These are phyloP conservation scores for Mesocricetus auratus DNA, from an alignment of 2,113 vertebrate species.

Conservation along the genomic window DNA sequence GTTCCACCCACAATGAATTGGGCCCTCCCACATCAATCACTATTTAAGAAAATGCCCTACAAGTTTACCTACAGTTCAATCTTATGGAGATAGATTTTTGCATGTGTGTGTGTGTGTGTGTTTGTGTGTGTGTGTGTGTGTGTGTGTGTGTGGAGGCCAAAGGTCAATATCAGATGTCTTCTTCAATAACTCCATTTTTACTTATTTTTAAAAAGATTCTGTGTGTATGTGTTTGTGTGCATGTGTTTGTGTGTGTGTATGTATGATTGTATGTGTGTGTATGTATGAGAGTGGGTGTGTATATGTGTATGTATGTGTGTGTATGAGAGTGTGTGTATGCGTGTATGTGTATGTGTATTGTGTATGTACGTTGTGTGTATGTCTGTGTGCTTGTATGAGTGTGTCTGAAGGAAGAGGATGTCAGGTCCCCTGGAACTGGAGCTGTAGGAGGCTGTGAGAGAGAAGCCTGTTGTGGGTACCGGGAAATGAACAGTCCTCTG, in stretches of 20 bases:
- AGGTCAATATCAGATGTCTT: background rate
- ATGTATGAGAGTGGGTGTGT: too few relatives aligned
- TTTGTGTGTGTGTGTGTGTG: background rate
- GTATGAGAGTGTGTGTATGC: background rate
- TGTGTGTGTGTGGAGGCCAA: background rate
- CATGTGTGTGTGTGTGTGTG: background rate
- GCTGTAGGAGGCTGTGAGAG: background rate
- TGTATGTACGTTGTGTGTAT: rapidly evolving
- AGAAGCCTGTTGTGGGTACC: background rate
- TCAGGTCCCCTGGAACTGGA: background rate
- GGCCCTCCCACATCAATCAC: background rate
- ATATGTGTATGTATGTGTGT: too few relatives aligned
- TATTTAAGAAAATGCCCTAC: background rate
- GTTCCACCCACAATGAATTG: background rate
- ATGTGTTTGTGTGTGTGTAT: background rate
- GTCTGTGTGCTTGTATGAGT: background rate
- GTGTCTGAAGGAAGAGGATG: background rate
- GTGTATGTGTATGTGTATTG: background rate
- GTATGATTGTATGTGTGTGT: too few relatives aligned
- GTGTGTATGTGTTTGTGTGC: too few relatives aligned
- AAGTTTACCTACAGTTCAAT: background rate
- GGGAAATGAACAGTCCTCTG: background rate
- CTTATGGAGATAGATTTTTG: too few relatives aligned
- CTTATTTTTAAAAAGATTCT: background rate
- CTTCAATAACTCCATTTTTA: background rate